Conservation (phyloP, 2,888 invertebrate genomes). For the Dasypogon diadema region DNA sequence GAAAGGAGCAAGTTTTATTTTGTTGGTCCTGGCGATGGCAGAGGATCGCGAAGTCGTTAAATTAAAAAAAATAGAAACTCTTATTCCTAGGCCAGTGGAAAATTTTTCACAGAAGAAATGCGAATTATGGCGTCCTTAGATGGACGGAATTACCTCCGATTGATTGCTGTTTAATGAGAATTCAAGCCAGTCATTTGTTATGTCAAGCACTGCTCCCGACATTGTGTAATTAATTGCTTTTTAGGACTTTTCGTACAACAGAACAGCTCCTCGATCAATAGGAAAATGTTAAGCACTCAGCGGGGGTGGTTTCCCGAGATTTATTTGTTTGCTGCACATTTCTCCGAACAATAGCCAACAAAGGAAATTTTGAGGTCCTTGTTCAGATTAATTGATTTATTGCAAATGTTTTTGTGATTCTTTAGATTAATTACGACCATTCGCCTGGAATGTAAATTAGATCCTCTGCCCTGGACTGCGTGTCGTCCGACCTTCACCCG, state of each 20-base stretch:
- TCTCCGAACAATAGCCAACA: not conserved
- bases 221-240: slow-evolving; percentile 40
- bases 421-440: not conserved
- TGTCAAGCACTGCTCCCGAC: slow-evolving; percentile 29
- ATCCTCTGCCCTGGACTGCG: too few relatives aligned
- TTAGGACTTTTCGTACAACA: slow-evolving; percentile 37
- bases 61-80: slow-evolving; percentile 3
- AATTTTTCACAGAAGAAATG: not conserved
- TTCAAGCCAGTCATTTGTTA: slow-evolving; percentile 34
- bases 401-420: not conserved
- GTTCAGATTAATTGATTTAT: not conserved
- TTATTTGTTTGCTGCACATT: slow-evolving; percentile 27
- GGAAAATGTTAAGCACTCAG: not conserved
- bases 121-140: not conserved
- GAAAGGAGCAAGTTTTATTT: not conserved
- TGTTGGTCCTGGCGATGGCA: not conserved
- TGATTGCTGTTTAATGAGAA: slow-evolving; percentile 40
- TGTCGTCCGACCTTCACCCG: too few relatives aligned
- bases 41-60: not conserved
- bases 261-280: slow-evolving; percentile 18
- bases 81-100: not conserved
- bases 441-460: too few relatives aligned
- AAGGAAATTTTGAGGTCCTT: not conserved
- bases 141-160: slow-evolving; percentile 30
- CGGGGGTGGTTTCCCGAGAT: slow-evolving; percentile 2